Conservation (phyloP, 2,888 invertebrate species). For the Drosophila percnosoma region DNA sequence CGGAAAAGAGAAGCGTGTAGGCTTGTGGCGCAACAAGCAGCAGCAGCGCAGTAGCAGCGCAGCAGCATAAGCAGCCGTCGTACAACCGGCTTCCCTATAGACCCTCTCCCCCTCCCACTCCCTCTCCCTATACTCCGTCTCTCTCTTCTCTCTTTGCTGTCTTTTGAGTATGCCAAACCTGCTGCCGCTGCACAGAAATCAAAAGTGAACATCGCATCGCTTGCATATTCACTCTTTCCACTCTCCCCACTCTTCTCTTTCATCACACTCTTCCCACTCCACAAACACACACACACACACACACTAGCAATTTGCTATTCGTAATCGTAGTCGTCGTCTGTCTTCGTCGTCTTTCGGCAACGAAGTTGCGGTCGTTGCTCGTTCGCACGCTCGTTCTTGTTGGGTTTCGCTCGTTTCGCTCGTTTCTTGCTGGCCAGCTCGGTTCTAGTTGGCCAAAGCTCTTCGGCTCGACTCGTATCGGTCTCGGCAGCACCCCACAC, state of each 20-base stretch:
- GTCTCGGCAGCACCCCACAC: slow-evolving; percentile 50
- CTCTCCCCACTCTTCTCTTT: background rate
- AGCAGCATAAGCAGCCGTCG: slow-evolving; percentile 12
- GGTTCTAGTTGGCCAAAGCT: slow-evolving; percentile 72
- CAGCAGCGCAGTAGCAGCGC: slow-evolving; percentile 4
- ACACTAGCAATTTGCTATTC: slow-evolving; percentile 7
- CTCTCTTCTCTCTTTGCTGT: background rate
- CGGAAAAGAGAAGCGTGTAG: slow-evolving; percentile 45
- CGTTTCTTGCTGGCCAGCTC: slow-evolving; percentile 71
- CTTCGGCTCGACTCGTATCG: slow-evolving; percentile 44
- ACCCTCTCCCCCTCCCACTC: background rate
- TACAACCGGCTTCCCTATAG: slow-evolving; percentile 58
- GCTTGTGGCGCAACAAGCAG: slow-evolving; percentile 62
- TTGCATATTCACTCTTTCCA: slow-evolving; percentile 49
- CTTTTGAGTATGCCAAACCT: slow-evolving; percentile 65
- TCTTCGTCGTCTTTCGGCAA: slow-evolving; percentile 18
- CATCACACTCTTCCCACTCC: background rate
- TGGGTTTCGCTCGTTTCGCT: slow-evolving; percentile 67
- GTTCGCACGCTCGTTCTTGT: slow-evolving; percentile 74
- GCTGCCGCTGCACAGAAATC: slow-evolving; percentile 79
- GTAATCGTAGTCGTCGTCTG: slow-evolving; percentile 27
- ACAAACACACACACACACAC: background rate
- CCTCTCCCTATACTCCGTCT: background rate
- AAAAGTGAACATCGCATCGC: slow-evolving; percentile 75
- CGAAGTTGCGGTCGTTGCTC: slow-evolving; percentile 63